Base-by-base conservation (phyloP, 2,888 invertebrate genomes). In the Mystacides longicornis region DNA sequence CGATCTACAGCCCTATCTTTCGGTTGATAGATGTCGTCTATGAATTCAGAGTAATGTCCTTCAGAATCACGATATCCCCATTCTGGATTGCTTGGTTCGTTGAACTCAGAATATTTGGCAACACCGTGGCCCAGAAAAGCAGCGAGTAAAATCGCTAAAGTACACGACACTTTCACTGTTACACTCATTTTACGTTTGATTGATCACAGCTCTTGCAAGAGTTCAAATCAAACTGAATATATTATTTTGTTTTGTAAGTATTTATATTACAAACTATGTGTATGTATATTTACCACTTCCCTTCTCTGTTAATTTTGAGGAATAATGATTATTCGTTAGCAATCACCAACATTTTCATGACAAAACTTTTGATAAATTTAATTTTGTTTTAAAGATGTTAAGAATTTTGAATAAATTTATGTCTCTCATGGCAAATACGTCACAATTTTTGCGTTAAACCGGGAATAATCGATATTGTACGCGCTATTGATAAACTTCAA, bases 101-200 rank as follows among this genome's bases (percentile, higher is more conserved):
- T 47, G 58, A 55, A 55, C 42, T 60, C 60, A 7, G 31, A 43
- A 23, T 53, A 56, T 58, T 58, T 59, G 22, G 60, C 58, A 59
- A 59, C 45, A 19, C 54, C 42, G n/a, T 55, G 60, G 43, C 55
- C 60, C 60, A 59, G 55, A 56, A 60, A 58, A 48, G 60, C 55
- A 53, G 56, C 54, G 50, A 61, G 56, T 56, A 59, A 57, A 54
- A 61, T 48, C 46, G 58, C 50, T 49, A 58, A 54, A 46, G 47
- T 56, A 57, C 58, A 59, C 52, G 55, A 52, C 51, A 61, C 61
- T 61, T 61, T 61, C 61, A 59, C 61, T 59, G 53, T 59, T 59
- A 54, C 55, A 54, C 51, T 59, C 61, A 61, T 61, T 61, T 61
- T 52, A 59, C 57, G 57, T 43, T 46, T 54, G 60, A 60, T 60